Evolutionary conservation across 2,888 invertebrate genomes (phyloP).

Genomic region (Cheilosia vernalis): DNA sequence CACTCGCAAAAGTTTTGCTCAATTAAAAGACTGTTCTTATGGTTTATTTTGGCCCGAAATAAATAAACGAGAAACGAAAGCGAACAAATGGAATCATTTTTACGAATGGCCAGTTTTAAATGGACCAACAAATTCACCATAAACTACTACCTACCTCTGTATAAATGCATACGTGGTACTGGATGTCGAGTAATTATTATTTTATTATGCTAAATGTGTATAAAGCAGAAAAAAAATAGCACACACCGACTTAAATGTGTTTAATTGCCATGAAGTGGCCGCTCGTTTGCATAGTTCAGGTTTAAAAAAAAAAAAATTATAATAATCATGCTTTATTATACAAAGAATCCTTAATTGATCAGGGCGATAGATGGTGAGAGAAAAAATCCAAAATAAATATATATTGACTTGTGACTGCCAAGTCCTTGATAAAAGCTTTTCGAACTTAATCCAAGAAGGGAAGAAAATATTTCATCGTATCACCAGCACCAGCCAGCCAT

Average conservation of each 20-base stretch:
- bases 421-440: conserved; percentile 65
- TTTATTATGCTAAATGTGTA: conserved; percentile 50
- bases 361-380: not conserved
- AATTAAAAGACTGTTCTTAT: conserved; percentile 57
- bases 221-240: not conserved
- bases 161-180: conserved; percentile 29
- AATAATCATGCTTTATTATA: not conserved
- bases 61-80: conserved; percentile 12
- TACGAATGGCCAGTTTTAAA: conserved; percentile 63
- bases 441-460: conserved; percentile 55
- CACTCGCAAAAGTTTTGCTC: conserved; percentile 68
- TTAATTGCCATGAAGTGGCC: conserved; percentile 53
- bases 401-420: conserved; percentile 19
- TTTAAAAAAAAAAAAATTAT: not conserved
- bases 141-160: conserved; percentile 32
- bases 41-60: conserved; percentile 29
- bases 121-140: conserved; percentile 62
- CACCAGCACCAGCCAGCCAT: conserved; percentile 33
- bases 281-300: conserved; percentile 39
- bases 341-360: too few species aligned
- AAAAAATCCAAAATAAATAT: conserved; percentile 3
- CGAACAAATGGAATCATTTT: conserved; percentile 56
- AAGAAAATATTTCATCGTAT: conserved; percentile 60
- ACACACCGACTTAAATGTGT: conserved; percentile 28
- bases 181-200: conserved; percentile 62